phyloP scores from a whole-genome alignment of 2,113 vertebrate species.

The Athene noctua region DNA sequence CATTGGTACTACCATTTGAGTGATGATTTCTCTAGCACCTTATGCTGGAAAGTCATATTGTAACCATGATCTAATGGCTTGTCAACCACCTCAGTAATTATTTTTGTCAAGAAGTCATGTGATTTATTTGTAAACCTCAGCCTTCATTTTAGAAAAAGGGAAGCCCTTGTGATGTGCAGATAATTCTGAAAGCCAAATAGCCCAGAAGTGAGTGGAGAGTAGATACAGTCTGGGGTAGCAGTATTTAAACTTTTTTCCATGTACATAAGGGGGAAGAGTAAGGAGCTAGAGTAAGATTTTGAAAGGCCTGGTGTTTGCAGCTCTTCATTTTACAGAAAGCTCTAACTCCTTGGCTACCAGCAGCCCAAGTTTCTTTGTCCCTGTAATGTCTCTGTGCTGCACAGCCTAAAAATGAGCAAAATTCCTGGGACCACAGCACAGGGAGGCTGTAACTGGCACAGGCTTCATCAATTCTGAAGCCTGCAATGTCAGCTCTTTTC shows the following conservation, averaged over 20 bases:
- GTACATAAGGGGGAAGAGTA: neutral
- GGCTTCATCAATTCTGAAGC: neutral
- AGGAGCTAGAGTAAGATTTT: neutral
- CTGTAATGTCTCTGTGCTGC: neutral
- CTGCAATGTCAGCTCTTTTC: neutral
- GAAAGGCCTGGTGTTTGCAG: neutral
- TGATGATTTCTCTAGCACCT: neutral
- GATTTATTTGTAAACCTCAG: neutral
- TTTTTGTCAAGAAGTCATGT: neutral
- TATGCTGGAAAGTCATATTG: neutral
- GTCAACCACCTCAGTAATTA: neutral
- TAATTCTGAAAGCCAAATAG: neutral
- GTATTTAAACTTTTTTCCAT: neutral
- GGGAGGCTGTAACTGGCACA: neutral
- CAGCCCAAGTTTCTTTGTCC: neutral
- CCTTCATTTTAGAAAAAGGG: neutral
- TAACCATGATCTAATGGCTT: neutral
- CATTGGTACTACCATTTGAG: neutral
- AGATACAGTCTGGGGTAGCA: neutral
- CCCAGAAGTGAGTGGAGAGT: neutral
- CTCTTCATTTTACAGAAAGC: neutral
- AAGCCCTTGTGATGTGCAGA: neutral
- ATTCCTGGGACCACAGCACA: neutral
- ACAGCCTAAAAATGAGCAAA: neutral
- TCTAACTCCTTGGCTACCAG: neutral